A percentile compares a stretch with the other conserved stretches of the same genome.
Conservation (phyloP, 2,888 invertebrate genomes). For the Glyphotaelius pellucidus region DNA sequence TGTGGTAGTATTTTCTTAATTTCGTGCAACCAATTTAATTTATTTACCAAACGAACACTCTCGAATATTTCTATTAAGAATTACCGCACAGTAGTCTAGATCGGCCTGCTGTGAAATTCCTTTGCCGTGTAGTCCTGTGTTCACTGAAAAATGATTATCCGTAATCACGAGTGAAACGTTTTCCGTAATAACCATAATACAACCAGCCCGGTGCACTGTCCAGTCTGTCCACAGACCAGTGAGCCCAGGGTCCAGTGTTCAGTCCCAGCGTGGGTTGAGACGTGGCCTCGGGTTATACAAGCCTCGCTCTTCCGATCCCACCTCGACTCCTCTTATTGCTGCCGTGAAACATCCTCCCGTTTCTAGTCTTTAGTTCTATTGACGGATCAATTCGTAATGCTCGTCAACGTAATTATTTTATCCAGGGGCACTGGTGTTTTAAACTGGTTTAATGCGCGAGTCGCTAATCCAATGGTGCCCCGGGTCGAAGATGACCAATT, state of each 20-base stretch:
- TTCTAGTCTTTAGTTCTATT: slow-evolving; percentile 34
- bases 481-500: not conserved
- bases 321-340: slow-evolving; percentile 19
- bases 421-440: slow-evolving; percentile 33
- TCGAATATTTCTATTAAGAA: not conserved
- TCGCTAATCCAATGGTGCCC: slow-evolving; percentile 2
- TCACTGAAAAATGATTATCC: slow-evolving; percentile 44
- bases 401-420: slow-evolving; percentile 53
- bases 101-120: not conserved
- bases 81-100: not conserved
- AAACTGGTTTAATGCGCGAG: slow-evolving; percentile 36
- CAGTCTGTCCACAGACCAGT: not conserved
- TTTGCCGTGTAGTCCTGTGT: slow-evolving; percentile 2
- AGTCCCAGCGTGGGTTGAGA: slow-evolving; percentile 10
- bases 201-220: not conserved
- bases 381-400: slow-evolving; percentile 55
- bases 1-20: too few relatives aligned
- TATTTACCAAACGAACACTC: not conserved
- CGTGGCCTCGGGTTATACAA: slow-evolving; percentile 11
- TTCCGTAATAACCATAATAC: slow-evolving; percentile 42
- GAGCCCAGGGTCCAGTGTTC: not conserved
- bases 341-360: slow-evolving; percentile 22
- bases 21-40: too few relatives aligned
- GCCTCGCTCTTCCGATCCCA: not conserved
- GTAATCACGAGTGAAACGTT: slow-evolving; percentile 48